phyloP scores from a whole-genome alignment of 2,797 vertebrate species.

The Sebastes taczanowskii region DNA sequence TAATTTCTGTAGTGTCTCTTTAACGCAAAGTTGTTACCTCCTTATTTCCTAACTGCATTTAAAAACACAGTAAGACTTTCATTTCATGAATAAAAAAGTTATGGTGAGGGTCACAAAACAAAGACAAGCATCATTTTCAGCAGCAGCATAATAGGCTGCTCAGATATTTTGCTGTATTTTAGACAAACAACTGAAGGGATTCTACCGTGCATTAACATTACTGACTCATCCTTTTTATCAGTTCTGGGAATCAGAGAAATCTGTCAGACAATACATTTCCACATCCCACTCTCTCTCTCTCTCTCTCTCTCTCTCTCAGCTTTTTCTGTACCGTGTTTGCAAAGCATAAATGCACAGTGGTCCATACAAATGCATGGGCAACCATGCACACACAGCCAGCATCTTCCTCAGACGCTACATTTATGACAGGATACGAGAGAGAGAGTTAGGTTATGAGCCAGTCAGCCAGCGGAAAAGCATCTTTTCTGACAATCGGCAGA shows the following conservation, averaged over 20 bases:
- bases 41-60: background rate
- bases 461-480: constrained; percentile 47
- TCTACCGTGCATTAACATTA: background rate
- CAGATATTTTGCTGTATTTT: background rate
- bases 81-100: background rate
- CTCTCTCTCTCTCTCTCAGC: background rate
- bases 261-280: constrained; percentile 15
- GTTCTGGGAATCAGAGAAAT: constrained; percentile 31
- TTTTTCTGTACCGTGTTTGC: background rate
- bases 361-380: constrained; percentile 23
- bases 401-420: constrained; percentile 21
- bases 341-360: constrained; percentile 33
- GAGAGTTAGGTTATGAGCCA: constrained; percentile 19
- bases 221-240: constrained; percentile 45
- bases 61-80: background rate
- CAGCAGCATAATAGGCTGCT: background rate
- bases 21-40: background rate
- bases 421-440: constrained; percentile 16
- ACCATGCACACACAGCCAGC: constrained; percentile 39
- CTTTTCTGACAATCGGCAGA: constrained; percentile 65
- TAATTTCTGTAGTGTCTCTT: background rate
- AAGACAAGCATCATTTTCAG: background rate
- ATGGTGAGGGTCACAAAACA: background rate
- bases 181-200: constrained; percentile 5
- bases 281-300: constrained; percentile 5